Evolutionary conservation across 1,140 invertebrate genomes (phyloP), one percentile per base, ranked within the genome.

Genomic region (Dendroctonus valens): DNA sequence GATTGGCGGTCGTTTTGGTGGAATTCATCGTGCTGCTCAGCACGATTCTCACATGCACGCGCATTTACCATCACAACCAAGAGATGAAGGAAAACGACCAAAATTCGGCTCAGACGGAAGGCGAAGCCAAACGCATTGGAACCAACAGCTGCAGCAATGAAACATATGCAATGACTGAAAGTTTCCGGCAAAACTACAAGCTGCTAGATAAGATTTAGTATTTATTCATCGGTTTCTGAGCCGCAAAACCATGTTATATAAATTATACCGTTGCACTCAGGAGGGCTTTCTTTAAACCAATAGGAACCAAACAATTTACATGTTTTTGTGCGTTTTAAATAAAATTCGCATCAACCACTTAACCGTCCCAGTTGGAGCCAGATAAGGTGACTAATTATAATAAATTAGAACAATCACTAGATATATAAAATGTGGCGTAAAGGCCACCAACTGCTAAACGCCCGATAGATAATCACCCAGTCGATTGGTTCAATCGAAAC

Each of bases 11-110:
- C 8, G 85, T 89, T 5, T 70, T 90, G 7, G 81, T 90, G 39
- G 89, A 91, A 79, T 83, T 91, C 48, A 82, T 82, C 44, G 85
- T 89, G 0, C 77, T 91, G 6, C 77, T 91, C 3, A 86, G 83
- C 72, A 88, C 87, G 0, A 81, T 91, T 15, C 79, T 90, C 38
- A 86, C 85, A 0, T 91, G 89, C 71, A 85, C 88, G 2, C 83
- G 83, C 51, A 66, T 78, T 6, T 77, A 77, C 59, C 72, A 74
- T 53, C 69, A 76, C 49, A 73, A 75, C 59, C 72, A 74, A 62
- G 70, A 75, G 50, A 37, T 63, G 26, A 70, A 73, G 50, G 69
- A 72, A 48, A 72, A 73, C 37, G 57, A 15, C 5, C 62, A 50
- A 44, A 71, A 72, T 42, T 39, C 15, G 2, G 58, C 68, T 37